These are phyloP conservation scores for Neosilurus mollespiculum DNA, from an alignment of 2,797 vertebrate genomes.

Conservation along the genomic window DNA sequence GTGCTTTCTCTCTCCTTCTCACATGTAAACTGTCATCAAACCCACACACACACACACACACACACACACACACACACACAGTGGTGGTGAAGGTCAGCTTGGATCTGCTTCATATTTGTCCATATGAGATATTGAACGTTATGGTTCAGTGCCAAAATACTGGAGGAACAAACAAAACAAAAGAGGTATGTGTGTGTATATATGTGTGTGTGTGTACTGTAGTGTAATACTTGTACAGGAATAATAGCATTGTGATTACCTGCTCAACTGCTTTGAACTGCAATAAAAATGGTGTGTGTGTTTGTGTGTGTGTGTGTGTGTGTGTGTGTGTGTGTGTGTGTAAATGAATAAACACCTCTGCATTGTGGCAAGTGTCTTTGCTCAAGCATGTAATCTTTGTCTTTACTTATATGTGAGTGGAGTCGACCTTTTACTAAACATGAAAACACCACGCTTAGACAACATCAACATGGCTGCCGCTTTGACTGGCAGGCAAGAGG, in stretches of 20 bases:
- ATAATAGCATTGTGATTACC: not conserved
- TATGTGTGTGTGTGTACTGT: not conserved
- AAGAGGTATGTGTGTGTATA: not conserved
- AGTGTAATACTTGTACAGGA: not conserved
- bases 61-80: not conserved
- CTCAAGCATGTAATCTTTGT: constrained; percentile 47
- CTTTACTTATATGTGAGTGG: constrained; percentile 33
- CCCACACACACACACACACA: constrained; percentile 7
- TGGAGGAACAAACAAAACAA: not conserved
- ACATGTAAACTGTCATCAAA: not conserved
- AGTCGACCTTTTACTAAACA: constrained; percentile 28
- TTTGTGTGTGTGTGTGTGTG: constrained; percentile 33
- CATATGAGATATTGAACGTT: not conserved
- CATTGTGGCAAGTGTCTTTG: constrained; percentile 39
- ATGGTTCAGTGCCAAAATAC: not conserved
- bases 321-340: constrained; percentile 35
- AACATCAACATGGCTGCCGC: constrained; percentile 1
- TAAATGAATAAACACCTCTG: constrained; percentile 34
- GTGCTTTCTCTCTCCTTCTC: not conserved
- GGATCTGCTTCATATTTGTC: not conserved
- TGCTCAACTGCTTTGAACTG: not conserved
- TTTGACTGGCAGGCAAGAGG: constrained; percentile 35
- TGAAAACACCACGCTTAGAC: constrained; percentile 1
- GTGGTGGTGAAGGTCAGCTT: not conserved
- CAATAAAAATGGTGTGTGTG: constrained; percentile 9